Percentiles rank a stretch among this genome's conserved stretches.
phyloP scores from a whole-genome alignment of 1,140 invertebrate genomes.

The Hycleus cichorii region DNA sequence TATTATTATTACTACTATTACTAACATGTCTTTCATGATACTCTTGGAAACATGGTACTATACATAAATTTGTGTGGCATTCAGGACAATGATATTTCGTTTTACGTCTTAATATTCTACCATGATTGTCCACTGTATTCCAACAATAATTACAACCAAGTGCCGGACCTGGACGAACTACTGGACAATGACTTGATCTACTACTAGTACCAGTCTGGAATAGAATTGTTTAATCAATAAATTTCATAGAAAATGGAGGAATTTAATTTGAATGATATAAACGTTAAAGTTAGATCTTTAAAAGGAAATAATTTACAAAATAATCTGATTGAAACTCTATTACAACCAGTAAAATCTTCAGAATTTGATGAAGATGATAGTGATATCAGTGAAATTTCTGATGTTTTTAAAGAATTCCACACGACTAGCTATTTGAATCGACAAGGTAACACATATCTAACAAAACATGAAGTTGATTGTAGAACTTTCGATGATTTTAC shows the following conservation, averaged over 20 bases:
- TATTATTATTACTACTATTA: neutral
- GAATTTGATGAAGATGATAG: slow-evolving; percentile 14
- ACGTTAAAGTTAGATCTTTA: no score
- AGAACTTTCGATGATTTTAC: slow-evolving; percentile 26
- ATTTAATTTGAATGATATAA: neutral
- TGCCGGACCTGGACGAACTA: slow-evolving; percentile 68
- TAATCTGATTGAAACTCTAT: slow-evolving; percentile 10
- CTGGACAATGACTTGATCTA: slow-evolving; percentile 64
- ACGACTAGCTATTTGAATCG: slow-evolving; percentile 21
- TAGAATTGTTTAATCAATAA: slow-evolving; percentile 5
- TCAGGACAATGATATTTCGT: slow-evolving; percentile 84
- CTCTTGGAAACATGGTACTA: slow-evolving; percentile 78
- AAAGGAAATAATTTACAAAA: neutral
- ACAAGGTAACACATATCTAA: slow-evolving; percentile 16
- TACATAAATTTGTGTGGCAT: slow-evolving; percentile 78
- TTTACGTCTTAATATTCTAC: slow-evolving; percentile 70
- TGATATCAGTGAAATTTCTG: slow-evolving; percentile 23
- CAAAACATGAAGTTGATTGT: slow-evolving; percentile 26
- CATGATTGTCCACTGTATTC: slow-evolving; percentile 76
- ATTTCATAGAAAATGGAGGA: neutral
- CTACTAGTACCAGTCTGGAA: slow-evolving; percentile 26
- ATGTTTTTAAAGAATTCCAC: slow-evolving; percentile 29
- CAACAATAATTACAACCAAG: slow-evolving; percentile 81
- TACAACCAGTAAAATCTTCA: slow-evolving; percentile 19
- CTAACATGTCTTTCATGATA: slow-evolving; percentile 54